Percentiles rank a stretch among this genome's conserved stretches.
Conservation (phyloP, 2,888 invertebrate genomes). For the Drosophila nr. perissopoda region DNA sequence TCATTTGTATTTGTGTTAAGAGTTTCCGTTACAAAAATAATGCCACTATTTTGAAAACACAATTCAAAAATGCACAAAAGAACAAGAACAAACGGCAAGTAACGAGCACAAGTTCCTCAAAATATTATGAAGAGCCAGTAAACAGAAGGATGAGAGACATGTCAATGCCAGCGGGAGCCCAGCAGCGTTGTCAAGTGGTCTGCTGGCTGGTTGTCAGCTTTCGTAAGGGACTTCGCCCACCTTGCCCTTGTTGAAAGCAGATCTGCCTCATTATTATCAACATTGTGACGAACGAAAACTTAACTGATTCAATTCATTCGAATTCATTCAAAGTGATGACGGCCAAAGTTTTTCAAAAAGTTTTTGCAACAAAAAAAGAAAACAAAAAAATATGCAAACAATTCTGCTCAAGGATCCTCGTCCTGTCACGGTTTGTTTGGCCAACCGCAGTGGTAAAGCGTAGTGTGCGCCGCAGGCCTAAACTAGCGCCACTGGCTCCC, state of each 20-base stretch:
- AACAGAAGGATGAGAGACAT: slow-evolving; percentile 15
- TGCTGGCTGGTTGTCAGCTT: slow-evolving; percentile 46
- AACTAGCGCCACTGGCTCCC: slow-evolving; percentile 44
- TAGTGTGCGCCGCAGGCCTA: slow-evolving; percentile 68
- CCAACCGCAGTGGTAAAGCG: slow-evolving; percentile 24
- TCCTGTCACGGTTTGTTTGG: slow-evolving; percentile 43
- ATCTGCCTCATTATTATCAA: slow-evolving; percentile 10
- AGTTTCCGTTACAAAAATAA: slow-evolving; percentile 71
- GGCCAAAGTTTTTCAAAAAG: slow-evolving; percentile 55
- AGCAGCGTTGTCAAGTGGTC: slow-evolving; percentile 43
- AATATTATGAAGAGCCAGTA: slow-evolving; percentile 7
- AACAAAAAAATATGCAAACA: slow-evolving; percentile 18
- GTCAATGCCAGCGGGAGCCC: slow-evolving; percentile 37
- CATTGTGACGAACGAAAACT: slow-evolving; percentile 35
- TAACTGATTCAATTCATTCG: slow-evolving; percentile 66
- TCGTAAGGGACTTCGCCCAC: slow-evolving; percentile 41
- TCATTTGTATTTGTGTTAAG: slow-evolving; percentile 61
- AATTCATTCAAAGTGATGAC: slow-evolving; percentile 67
- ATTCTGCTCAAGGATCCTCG: slow-evolving; percentile 57
- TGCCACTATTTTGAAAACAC: slow-evolving; percentile 60
- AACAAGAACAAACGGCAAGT: slow-evolving; percentile 64
- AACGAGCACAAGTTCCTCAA: slow-evolving; percentile 65
- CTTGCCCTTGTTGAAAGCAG: slow-evolving; percentile 25
- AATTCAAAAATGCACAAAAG: slow-evolving; percentile 65
- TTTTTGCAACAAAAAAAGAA: slow-evolving; percentile 34